Conservation (phyloP, 2,797 vertebrate genomes). For the Mormyrus proboscirostris region DNA sequence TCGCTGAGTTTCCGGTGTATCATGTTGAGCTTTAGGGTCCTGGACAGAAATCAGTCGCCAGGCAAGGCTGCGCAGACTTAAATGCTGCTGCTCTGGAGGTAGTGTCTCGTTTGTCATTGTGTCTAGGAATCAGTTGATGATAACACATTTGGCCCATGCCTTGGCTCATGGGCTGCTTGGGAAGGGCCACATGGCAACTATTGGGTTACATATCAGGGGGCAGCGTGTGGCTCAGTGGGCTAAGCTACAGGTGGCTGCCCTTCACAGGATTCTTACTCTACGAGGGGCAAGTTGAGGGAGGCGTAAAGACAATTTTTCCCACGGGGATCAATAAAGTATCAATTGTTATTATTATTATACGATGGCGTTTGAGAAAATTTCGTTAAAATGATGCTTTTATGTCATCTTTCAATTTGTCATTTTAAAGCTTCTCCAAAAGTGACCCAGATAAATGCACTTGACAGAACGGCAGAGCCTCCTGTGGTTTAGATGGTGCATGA, state of each 20-base stretch:
- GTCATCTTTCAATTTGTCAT: too few species aligned
- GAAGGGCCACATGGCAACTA: not conserved
- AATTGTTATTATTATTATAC: not conserved
- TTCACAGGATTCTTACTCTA: too few species aligned
- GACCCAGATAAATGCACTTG: not conserved
- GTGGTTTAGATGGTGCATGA: not conserved
- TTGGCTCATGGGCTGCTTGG: not conserved
- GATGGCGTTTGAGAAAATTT: not conserved
- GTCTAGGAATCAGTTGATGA: not conserved
- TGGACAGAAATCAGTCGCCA: not conserved
- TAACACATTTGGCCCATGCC: not conserved
- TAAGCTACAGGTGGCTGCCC: too few species aligned
- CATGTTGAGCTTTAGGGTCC: not conserved
- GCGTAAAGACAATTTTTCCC: too few species aligned
- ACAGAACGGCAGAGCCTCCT: not conserved
- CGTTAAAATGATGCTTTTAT: not conserved
- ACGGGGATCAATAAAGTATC: too few species aligned
- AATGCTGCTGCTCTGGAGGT: not conserved
- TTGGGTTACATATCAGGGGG: not conserved
- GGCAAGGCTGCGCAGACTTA: not conserved
- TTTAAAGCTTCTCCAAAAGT: not conserved
- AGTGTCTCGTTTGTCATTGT: not conserved
- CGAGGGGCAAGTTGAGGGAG: too few species aligned
- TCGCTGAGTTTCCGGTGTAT: not conserved
- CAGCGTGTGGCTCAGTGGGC: too few species aligned